Percentiles rank a stretch among this genome's conserved stretches.
Conservation (phyloP, 2,888 invertebrate species). For the Scaptomyza cyrtandrae region DNA sequence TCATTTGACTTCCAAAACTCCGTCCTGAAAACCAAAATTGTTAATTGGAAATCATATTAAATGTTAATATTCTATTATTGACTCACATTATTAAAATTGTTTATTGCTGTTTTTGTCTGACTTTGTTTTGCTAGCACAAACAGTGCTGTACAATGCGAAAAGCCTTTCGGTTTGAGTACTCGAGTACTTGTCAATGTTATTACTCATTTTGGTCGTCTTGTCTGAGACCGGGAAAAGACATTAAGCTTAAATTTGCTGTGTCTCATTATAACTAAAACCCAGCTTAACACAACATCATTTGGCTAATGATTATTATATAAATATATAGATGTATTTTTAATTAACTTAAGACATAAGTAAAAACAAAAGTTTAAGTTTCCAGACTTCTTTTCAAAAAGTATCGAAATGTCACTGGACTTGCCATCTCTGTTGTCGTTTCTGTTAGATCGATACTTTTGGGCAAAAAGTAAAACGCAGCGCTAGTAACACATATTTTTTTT, state of each 20-base stretch:
- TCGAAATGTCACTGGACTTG: background rate
- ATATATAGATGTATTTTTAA: too few species aligned
- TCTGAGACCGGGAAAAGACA: background rate
- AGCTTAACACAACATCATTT: background rate
- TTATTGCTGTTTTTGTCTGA: conserved; percentile 5
- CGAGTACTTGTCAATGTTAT: background rate
- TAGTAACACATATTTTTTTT: conserved; percentile 29
- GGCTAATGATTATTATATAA: background rate
- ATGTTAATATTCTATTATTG: background rate
- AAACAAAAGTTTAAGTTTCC: background rate
- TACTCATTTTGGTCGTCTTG: conserved; percentile 4
- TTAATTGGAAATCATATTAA: background rate
- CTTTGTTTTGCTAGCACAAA: conserved; percentile 2
- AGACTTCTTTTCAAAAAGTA: background rate
- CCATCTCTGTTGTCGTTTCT: conserved; percentile 1
- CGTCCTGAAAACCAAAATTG: conserved; percentile 87
- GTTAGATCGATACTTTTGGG: conserved; percentile 11
- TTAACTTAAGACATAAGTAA: too few species aligned
- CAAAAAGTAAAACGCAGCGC: background rate
- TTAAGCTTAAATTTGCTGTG: background rate
- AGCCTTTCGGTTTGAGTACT: background rate
- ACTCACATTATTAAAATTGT: conserved; percentile 54
- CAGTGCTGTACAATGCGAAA: conserved; percentile 17
- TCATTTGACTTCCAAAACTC: conserved; percentile 99
- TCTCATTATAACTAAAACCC: too few species aligned